These are phyloP conservation scores for Aphelocoma coerulescens DNA, from an alignment of 2,113 vertebrate genomes.

Conservation along the genomic window DNA sequence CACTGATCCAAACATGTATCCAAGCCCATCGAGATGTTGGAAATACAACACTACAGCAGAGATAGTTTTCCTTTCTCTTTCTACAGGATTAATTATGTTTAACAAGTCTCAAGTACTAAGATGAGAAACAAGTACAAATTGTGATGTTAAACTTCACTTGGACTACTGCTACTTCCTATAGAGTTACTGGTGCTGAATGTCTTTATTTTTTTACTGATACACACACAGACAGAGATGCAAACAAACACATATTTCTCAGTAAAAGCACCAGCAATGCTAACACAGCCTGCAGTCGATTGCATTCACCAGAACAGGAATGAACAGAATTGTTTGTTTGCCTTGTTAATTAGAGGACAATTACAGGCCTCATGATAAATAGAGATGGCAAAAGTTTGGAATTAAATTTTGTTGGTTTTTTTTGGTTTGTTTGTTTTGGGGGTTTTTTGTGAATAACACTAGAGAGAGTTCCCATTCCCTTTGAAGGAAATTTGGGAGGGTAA, in stretches of 20 bases:
- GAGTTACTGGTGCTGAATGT: neutral
- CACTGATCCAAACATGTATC: neutral
- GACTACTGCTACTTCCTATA: neutral
- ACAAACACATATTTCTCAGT: neutral
- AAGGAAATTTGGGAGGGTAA: neutral
- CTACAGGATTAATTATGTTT: neutral
- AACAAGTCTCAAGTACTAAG: neutral
- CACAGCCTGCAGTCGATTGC: neutral
- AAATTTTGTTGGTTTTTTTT: neutral
- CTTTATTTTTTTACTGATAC: neutral
- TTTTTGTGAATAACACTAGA: neutral
- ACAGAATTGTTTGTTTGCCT: neutral
- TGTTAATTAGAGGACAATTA: neutral
- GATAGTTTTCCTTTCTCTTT: neutral
- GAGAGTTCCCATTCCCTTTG: neutral
- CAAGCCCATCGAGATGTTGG: neutral
- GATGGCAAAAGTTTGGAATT: neutral
- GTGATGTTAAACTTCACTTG: neutral
- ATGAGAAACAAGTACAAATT: neutral
- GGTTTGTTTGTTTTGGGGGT: neutral
- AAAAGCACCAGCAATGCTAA: neutral
- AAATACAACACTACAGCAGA: neutral
- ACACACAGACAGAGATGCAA: neutral
- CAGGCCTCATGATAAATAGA: neutral
- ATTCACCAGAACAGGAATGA: neutral